Percentiles rank a stretch among this genome's conserved stretches.
Evolutionary conservation across 2,888 invertebrate genomes (phyloP).

Genomic region (Coleophora deauratella): DNA sequence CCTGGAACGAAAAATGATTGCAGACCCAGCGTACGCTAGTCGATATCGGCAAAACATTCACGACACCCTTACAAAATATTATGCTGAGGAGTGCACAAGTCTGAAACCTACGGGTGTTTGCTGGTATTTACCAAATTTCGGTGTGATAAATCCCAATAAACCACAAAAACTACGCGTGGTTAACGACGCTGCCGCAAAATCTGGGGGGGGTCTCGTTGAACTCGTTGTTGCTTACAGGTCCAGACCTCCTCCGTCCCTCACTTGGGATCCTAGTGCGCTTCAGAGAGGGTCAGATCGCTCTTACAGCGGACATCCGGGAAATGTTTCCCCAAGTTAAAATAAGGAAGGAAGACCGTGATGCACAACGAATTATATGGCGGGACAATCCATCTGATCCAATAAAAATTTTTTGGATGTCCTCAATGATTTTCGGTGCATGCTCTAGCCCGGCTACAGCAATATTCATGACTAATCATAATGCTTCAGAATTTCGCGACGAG

Average conservation of each 20-base stretch:
- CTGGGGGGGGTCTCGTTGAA: slow-evolving; percentile 18
- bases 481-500: slow-evolving; percentile 5
- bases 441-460: slow-evolving; percentile 16
- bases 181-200: slow-evolving; percentile 22
- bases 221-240: slow-evolving; percentile 23
- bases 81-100: no score
- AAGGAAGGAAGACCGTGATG: slow-evolving; percentile 3
- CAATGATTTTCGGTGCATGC: slow-evolving; percentile 17
- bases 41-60: no score
- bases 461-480: slow-evolving; percentile 18
- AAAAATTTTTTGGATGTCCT: slow-evolving; percentile 15
- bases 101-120: no score
- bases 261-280: slow-evolving; percentile 13
- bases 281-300: slow-evolving; percentile 2
- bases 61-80: no score
- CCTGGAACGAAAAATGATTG: no score
- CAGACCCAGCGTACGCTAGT: no score
- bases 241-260: slow-evolving; percentile 25
- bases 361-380: slow-evolving; percentile 16
- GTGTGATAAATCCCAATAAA: no score
- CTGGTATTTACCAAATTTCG: no score
- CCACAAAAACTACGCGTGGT: slow-evolving; percentile 13
- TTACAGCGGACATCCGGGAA: slow-evolving; percentile 5
- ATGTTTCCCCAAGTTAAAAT: slow-evolving; percentile 13
- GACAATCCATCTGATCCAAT: slow-evolving; percentile 3